Evolutionary conservation across 2,797 vertebrate genomes (phyloP), one percentile per base, ranked within the genome.

Genomic region (Carcharodon carcharias): DNA sequence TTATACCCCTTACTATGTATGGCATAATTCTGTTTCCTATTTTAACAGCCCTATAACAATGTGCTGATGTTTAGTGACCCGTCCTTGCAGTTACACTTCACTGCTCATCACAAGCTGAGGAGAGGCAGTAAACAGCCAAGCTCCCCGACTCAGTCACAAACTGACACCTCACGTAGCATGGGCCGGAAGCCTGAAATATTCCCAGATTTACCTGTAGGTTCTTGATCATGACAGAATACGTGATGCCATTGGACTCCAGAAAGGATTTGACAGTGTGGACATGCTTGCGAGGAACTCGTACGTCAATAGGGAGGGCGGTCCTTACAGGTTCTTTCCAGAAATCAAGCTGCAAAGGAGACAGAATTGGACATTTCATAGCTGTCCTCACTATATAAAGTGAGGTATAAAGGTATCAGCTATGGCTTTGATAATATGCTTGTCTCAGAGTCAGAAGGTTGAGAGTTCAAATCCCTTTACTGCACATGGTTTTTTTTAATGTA

Each of bases 191-290:
- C 16, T 92, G n/a, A 28, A 40, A 31, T 21, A 40, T 92, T 92
- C 7, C 35, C 58, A 67, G n/a, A 67, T 45, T 50, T 96, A 98
- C 98, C 98, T 98, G 98, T 92, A 98, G 54, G 0, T 98, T 97
- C 96, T 98, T 56, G 0, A 98, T 98, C 97, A 98, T 98, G 97
- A 98, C 0, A 8, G 96, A 97, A 96, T 98, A 98, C 77, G 96
- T 82, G 9, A 98, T 96, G 18, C 85, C 67, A 0, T 97, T 96
- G 96, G 96, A 97, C 6, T 97, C 96, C 96, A 98, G 96, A 96
- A 97, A 97, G 58, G 18, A 71, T 97, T 98, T 98, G 96, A 98
- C 56, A 0, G 96, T 73, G 73, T 88, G 97, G 96, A 98, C 96
- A 65, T 85, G 97, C 61, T 85, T 77, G 95, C 97, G 97, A 50